Conservation (phyloP, 2,888 invertebrate species). For the Acanthosepion esculentum region DNA sequence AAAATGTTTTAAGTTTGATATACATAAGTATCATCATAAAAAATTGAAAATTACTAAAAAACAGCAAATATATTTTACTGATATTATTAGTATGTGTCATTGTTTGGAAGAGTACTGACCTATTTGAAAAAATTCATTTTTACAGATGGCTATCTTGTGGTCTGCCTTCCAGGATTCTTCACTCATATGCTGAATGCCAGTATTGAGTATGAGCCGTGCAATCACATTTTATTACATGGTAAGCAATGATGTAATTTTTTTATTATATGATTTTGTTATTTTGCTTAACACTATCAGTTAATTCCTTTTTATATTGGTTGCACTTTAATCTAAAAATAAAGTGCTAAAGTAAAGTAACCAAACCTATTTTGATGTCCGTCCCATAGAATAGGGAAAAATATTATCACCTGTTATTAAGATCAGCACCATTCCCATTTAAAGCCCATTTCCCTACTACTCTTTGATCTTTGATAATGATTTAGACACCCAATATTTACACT, state of each 20-base stretch:
- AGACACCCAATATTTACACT: too few species aligned
- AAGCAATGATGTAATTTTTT: conserved; percentile 52
- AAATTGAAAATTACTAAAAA: neutral
- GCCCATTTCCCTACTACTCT: too few species aligned
- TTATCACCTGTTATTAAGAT: too few species aligned
- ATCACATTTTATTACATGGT: conserved; percentile 71
- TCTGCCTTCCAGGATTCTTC: conserved; percentile 88
- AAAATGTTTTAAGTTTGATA: neutral
- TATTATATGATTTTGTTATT: neutral
- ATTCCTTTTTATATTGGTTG: too few species aligned
- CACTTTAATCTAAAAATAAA: neutral
- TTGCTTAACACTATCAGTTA: neutral
- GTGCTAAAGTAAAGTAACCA: neutral
- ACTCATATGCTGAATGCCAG: conserved; percentile 90
- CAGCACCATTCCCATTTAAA: too few species aligned
- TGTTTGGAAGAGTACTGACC: neutral
- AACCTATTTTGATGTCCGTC: too few species aligned
- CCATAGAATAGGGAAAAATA: too few species aligned
- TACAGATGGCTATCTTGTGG: conserved; percentile 86
- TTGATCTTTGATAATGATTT: too few species aligned
- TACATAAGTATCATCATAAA: neutral
- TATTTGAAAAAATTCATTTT: conserved; percentile 51
- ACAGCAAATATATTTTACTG: neutral
- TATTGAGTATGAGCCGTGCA: conserved; percentile 87
- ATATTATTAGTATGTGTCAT: neutral